Evolutionary conservation across 64 coral and sea anemone genomes (phyloP).

Genomic region (Montipora capricornis): DNA sequence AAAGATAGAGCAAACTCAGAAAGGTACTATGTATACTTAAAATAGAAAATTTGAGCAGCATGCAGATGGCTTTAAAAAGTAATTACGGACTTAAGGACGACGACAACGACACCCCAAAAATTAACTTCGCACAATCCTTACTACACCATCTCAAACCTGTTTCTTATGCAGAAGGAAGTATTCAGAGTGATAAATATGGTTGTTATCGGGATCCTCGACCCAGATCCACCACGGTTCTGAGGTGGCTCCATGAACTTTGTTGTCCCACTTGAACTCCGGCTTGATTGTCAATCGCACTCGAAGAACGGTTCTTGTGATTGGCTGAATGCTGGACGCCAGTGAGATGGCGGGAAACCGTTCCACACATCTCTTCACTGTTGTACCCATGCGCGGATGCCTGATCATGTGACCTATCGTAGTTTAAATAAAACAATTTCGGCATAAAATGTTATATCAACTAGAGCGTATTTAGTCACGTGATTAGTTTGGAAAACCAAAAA

Average conservation of each 20-base stretch:
- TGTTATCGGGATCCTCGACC: conserved; percentile 97
- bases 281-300: conserved; percentile 95
- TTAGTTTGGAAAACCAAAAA: too few species aligned
- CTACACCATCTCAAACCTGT: conserved; percentile 66
- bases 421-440: not conserved
- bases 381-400: conserved; percentile 89
- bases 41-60: too few species aligned
- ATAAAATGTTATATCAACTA: too few species aligned
- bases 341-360: conserved; percentile 90
- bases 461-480: too few species aligned
- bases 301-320: conserved; percentile 95
- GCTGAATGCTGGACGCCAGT: conserved; percentile 94
- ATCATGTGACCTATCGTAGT: conserved; percentile 85
- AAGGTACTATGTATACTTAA: too few species aligned
- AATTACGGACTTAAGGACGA: too few species aligned
- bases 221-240: conserved; percentile 99
- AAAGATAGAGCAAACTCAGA: too few species aligned
- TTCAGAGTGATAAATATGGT: conserved; percentile 97
- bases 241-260: conserved; percentile 88
- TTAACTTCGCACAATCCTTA: not conserved
- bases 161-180: conserved; percentile 97
- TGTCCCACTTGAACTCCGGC: conserved; percentile 94
- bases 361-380: conserved; percentile 86
- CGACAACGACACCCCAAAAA: too few species aligned
- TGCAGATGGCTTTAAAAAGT: too few species aligned